Percentiles rank a stretch among this genome's conserved stretches.
phyloP scores from a whole-genome alignment of 2,888 invertebrate genomes.

The Torymus tubicola region DNA sequence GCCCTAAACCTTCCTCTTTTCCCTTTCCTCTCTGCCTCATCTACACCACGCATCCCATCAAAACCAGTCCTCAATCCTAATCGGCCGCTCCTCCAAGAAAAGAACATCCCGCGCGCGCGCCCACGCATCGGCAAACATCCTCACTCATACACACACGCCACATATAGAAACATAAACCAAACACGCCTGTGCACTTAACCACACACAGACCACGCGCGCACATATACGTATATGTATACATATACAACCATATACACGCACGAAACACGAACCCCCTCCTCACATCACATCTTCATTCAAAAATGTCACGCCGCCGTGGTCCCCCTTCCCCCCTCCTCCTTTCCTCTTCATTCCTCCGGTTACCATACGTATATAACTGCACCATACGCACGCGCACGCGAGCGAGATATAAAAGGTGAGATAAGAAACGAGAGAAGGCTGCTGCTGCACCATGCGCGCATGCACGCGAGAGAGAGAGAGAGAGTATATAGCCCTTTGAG shows the following conservation, averaged over 20 bases:
- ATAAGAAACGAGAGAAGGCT: constrained; percentile 60
- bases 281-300: not conserved
- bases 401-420: not conserved
- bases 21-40: too few relatives aligned
- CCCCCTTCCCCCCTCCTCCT: too few relatives aligned
- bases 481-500: constrained; percentile 39
- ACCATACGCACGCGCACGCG: not conserved
- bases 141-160: not conserved
- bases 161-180: constrained; percentile 3
- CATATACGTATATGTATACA: constrained; percentile 1
- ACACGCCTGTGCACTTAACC: not conserved
- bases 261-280: not conserved
- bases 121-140: too few relatives aligned
- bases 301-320: too few relatives aligned
- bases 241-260: too few relatives aligned
- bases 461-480: too few relatives aligned
- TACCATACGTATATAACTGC: too few relatives aligned
- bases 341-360: too few relatives aligned
- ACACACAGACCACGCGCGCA: not conserved
- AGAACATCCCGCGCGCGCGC: not conserved
- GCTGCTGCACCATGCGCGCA: not conserved
- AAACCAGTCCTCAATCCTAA: not conserved
- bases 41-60: too few relatives aligned
- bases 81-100: not conserved
- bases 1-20: not conserved